Conservation (phyloP, 2,797 vertebrate species). For the Aulostomus chinensis region DNA sequence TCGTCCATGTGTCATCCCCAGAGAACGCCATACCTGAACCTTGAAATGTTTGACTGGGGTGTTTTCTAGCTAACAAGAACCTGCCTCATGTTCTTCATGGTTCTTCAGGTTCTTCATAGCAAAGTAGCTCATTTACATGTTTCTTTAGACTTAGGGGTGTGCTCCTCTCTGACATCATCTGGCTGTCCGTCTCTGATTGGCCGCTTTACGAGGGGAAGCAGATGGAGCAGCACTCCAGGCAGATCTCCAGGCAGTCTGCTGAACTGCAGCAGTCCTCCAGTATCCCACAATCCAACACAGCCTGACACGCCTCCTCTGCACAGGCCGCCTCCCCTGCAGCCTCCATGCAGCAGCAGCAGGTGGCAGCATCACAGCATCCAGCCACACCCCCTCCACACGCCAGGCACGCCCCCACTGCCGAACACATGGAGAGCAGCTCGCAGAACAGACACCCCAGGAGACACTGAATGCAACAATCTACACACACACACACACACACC, state of each 20-base stretch:
- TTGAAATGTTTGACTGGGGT: too few species aligned
- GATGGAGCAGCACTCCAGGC: slow-evolving; percentile 85
- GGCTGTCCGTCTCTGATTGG: slow-evolving; percentile 20
- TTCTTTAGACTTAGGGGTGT: too few species aligned
- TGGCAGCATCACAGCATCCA: slow-evolving; percentile 59
- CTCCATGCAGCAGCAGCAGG: slow-evolving; percentile 69
- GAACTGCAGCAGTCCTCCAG: slow-evolving; percentile 83
- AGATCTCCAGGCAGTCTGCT: slow-evolving; percentile 83
- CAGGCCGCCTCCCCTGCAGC: slow-evolving; percentile 67
- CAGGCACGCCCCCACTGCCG: slow-evolving; percentile 72
- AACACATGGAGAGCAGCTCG: slow-evolving; percentile 80
- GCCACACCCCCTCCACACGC: slow-evolving; percentile 62
- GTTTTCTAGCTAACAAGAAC: too few species aligned
- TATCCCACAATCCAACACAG: slow-evolving; percentile 77
- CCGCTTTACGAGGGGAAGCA: slow-evolving; percentile 79
- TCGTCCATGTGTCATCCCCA: too few species aligned
- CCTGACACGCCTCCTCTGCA: slow-evolving; percentile 68
- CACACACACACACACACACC: neutral
- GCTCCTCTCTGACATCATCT: slow-evolving; percentile 12
- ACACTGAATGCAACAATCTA: slow-evolving; percentile 83
- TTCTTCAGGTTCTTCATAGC: too few species aligned
- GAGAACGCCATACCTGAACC: too few species aligned
- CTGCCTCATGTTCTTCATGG: too few species aligned
- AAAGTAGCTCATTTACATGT: too few species aligned
- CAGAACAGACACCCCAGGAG: slow-evolving; percentile 86